Conservation (phyloP, 2,888 invertebrate genomes). For the Tachina lurida region DNA sequence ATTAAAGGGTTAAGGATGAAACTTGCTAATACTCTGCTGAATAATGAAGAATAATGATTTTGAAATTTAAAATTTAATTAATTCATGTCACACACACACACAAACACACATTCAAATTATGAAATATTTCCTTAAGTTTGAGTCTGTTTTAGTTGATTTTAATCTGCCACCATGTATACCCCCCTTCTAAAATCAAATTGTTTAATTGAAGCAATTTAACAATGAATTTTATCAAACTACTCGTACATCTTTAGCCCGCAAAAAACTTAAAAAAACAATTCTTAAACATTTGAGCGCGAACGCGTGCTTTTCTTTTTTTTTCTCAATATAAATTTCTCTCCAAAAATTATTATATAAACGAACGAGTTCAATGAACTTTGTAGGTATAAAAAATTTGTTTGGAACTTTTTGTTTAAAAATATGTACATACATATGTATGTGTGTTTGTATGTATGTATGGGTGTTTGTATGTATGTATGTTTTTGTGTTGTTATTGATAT, state of each 20-base stretch:
- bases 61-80: too few relatives aligned
- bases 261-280: neutral
- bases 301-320: slow-evolving; percentile 4
- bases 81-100: too few relatives aligned
- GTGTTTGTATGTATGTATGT: neutral
- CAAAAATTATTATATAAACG: slow-evolving; percentile 4
- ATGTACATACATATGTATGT: neutral
- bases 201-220: neutral
- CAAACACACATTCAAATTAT: too few relatives aligned
- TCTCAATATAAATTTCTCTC: slow-evolving; percentile 13
- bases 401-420: neutral
- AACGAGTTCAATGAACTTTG: slow-evolving; percentile 17
- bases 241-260: neutral
- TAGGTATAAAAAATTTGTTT: neutral
- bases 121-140: too few relatives aligned
- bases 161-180: neutral
- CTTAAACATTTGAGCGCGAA: neutral
- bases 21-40: neutral
- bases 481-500: slow-evolving; percentile 3
- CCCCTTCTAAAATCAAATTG: neutral
- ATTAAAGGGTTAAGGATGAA: neutral
- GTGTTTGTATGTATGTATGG: neutral
- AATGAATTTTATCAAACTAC: neutral
- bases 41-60: too few relatives aligned
- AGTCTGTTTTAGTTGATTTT: neutral